Evolutionary conservation across 2,113 vertebrate genomes (phyloP), one percentile per base, ranked within the genome.

Genomic region (Vimba vimba): DNA sequence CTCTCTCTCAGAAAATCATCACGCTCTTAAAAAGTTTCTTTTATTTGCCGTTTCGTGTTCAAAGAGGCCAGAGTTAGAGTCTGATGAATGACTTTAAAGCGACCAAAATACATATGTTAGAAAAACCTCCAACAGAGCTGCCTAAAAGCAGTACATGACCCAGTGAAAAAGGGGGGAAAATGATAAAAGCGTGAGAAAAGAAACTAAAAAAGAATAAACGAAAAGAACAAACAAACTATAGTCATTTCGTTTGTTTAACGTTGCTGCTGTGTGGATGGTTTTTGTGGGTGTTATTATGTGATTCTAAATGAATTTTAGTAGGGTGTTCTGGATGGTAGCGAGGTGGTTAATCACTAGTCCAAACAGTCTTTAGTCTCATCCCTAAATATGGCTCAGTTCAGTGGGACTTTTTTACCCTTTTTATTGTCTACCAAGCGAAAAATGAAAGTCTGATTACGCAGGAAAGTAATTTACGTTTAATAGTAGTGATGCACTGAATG

Each of bases 1-100:
- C 92, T 88, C 91, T 83, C 79, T 91, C 64, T 69, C 43, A 82
- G 82, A 52, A 76, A 87, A 87, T 87, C 89, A 88, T 92, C 88
- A 89, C 74, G 17, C 80, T 88, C 91, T 89, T 75, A 69, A 89
- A 84, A 79, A 87, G 71, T 55, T 81, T 82, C 68, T 87, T 91
- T 91, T 91, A 52, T 69, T 36, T 60, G 81, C 75, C 79, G 59
- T 68, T 83, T 75, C 33, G 66, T 19, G 85, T 87, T 87, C 80
- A 87, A 90, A 91, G 86, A 85, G 39, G 43, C 66, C 88, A 74
- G 30, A 88, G 74, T 82, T 88, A 83, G 73, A 80, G 15, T 23
- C 88, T 69, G 84, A 90, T 89, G 91, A 88, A 85, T 90, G 79
- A 85, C 87, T 90, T 85, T 50, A 74, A 68, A 55, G n/a, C 60